phyloP scores from a whole-genome alignment of 2,888 invertebrate species.

The Volucella inflata region DNA sequence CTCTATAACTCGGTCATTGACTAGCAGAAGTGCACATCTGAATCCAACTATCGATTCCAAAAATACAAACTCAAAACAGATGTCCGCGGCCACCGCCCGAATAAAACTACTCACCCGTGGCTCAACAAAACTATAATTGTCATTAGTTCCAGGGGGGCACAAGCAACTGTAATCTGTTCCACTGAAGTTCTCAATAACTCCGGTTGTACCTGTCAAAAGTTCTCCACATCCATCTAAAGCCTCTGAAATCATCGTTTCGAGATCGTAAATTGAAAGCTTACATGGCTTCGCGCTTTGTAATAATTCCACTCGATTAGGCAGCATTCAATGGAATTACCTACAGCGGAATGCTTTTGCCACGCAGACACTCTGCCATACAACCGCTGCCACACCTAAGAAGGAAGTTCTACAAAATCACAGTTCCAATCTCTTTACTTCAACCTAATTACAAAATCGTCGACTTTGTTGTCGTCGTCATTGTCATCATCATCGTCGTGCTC shows the following conservation, averaged over 20 bases:
- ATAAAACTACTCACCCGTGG: too few relatives aligned
- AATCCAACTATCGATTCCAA: too few relatives aligned
- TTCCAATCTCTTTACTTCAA: slow-evolving; percentile 19
- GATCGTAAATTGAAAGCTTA: slow-evolving; percentile 57
- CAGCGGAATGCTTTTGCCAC: neutral
- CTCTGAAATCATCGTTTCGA: slow-evolving; percentile 14
- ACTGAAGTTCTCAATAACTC: neutral
- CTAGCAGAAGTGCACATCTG: too few relatives aligned
- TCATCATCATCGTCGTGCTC: neutral
- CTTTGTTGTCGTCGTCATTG: slow-evolving; percentile 20
- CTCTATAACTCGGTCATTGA: too few relatives aligned
- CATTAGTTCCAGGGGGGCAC: neutral
- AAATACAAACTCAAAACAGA: too few relatives aligned
- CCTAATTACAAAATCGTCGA: slow-evolving; percentile 66
- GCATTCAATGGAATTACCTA: slow-evolving; percentile 48
- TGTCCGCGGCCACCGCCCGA: too few relatives aligned
- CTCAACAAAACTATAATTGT: too few relatives aligned
- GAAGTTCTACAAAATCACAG: slow-evolving; percentile 22
- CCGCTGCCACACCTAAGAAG: slow-evolving; percentile 17
- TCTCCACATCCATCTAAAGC: neutral
- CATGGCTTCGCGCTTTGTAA: slow-evolving; percentile 53
- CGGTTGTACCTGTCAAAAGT: neutral
- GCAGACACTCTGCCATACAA: too few relatives aligned
- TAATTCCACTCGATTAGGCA: slow-evolving; percentile 72
- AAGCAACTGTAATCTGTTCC: neutral